Base-by-base conservation (phyloP, 2,888 invertebrate genomes). In the Chydorus sphaericus region DNA sequence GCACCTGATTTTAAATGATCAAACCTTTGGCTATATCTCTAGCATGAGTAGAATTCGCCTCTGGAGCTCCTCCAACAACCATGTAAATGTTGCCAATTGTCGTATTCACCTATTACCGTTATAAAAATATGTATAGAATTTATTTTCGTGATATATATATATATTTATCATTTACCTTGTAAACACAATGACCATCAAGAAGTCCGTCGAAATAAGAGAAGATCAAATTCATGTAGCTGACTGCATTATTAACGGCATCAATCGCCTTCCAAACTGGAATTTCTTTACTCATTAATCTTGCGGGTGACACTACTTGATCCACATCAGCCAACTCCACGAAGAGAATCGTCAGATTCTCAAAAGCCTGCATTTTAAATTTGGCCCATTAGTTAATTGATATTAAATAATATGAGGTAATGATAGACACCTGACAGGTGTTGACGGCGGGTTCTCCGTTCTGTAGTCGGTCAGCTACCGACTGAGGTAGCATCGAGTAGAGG, bases 401-500 rank as follows among this genome's bases (percentile, higher is more conserved):
- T n/a, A n/a, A n/a, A n/a, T n/a, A n/a, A n/a, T n/a, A n/a, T n/a
- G n/a, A n/a, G n/a, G n/a, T n/a, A n/a, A n/a, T n/a, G n/a, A 26
- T 6, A 8, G 53, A 57, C 57, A 74, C 88, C 76, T 88, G 82
- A 68, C 89, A 91, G n/a, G 89, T 88, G 50, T 78, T 80, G 65
- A 86, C 73, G 1, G 85, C 78, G 64, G 83, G 81, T 58, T 81
- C 79, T 0, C 89, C 90, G 20, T 78, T 73, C 58, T 86, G 75
- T 63, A 92, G 74, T 60, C 84, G 77, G 65, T 88, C 85, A 0
- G 89, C 91, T 16, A 91, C 83, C 2, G 82, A 80, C 64, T 82
- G 80, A 0, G 92, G 92, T 65, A 92, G 88, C 91, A 92, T 92
- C 1, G 91, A 89, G 66, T 91, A 91, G 0, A 92, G 73, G 4